These are phyloP conservation scores for Eulemur mongoz DNA, from an alignment of 2,797 vertebrate species.

Conservation along the genomic window DNA sequence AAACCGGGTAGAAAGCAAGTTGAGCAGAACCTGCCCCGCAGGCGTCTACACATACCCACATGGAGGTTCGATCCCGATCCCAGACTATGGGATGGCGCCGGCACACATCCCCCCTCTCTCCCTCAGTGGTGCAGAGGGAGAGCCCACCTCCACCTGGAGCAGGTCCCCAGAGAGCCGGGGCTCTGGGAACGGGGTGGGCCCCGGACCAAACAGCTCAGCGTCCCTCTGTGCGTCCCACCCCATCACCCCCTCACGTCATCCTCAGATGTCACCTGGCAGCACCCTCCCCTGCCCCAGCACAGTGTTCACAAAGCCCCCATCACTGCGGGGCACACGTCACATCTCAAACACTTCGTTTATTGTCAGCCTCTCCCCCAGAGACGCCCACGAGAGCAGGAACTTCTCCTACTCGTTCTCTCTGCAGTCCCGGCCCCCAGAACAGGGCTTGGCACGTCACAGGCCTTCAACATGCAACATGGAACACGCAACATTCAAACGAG, in stretches of 20 bases:
- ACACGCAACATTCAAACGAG: neutral
- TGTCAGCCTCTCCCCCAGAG: neutral
- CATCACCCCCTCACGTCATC: neutral
- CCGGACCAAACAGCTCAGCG: rapidly evolving
- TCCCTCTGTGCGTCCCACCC: rapidly evolving
- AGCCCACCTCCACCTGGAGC: rapidly evolving
- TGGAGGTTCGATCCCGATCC: neutral
- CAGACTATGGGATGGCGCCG: neutral
- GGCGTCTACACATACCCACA: neutral
- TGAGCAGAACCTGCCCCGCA: rapidly evolving
- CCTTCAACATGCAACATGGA: neutral
- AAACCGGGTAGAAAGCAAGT: neutral
- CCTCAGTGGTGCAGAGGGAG: rapidly evolving
- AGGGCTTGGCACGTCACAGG: neutral
- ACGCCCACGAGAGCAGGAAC: rapidly evolving
- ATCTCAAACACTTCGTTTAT: too few relatives aligned
- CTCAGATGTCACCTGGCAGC: rapidly evolving
- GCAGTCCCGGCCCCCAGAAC: neutral
- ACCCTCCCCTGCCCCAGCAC: neutral
- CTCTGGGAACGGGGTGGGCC: neutral
- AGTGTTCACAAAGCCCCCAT: neutral
- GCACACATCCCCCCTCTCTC: too few relatives aligned
- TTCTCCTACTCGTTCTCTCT: rapidly evolving
- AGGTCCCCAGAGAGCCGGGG: too few relatives aligned
- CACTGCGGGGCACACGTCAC: rapidly evolving